Base-by-base conservation (phyloP, 2,113 vertebrate genomes). In the Notothenia coriiceps region DNA sequence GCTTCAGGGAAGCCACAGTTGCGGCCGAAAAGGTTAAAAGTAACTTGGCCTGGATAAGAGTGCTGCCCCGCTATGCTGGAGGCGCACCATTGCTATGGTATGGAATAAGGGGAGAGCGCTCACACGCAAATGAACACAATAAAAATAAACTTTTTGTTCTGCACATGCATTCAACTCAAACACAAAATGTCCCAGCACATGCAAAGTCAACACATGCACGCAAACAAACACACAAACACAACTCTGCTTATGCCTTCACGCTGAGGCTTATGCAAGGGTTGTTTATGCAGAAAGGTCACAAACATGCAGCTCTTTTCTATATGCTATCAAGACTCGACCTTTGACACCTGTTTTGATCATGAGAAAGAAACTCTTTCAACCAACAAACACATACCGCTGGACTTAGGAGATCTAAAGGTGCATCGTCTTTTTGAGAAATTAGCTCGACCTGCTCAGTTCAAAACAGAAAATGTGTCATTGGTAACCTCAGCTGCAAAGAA, bases 11-110 rank as follows among this genome's bases (percentile, higher is more conserved):
- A 46, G 10, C 62, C 44, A 12, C 67, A 65, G 69, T 72, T 33
- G 15, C 70, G 67, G 55, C 54, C 22, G 67, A 79, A 83, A 72
- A 84, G 67, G 82, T 77, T 84, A 59, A 40, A 72, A 44, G 76
- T 73, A 70, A 55, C 78, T 50, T 35, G 71, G 25, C 62, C 29
- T 46, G 47, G 29, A 40, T 65, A 63, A n/a, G 44, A 9, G 11
- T 15, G 15, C 22, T n/a, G 2, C 18, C 51, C 44, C 8, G 55
- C 77, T 70, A 49, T 47, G 52, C 29, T 0, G 17, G 33, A 60
- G 29, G n/a, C 4, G 5, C 51, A 56, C 13, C 3, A 6, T 7
- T 25, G 22, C 15, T 9, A 0, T 50, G 43, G 54, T 20, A 60
- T n/a, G 33, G 25, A 44, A 67, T 44, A 68, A 22, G 2, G 4